Base-by-base conservation (phyloP, 2,797 vertebrate genomes). In the Lagorchestes hirsutus region DNA sequence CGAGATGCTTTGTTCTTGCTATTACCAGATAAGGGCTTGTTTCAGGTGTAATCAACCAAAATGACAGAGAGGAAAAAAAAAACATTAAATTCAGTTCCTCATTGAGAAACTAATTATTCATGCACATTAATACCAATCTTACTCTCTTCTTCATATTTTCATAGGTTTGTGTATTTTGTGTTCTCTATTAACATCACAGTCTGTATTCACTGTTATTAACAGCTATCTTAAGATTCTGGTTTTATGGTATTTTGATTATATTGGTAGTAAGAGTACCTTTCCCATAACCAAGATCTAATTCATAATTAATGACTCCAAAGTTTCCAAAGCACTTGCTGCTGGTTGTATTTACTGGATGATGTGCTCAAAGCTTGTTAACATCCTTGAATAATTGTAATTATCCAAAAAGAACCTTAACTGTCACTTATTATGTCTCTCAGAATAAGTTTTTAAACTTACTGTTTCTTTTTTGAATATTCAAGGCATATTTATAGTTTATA, bases 21-120 rank as follows among this genome's bases (percentile, higher is more conserved):
- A 67, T n/a, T 50, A 8, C 54, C 94, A 3, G 13, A 54, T 93
- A 94, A 46, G 94, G 93, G 90, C 34, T 93, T 91, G 12, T 92
- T 95, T 95, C 82, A 95, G 91, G 22, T 96, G 57, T 95, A 95
- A 94, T 59, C 29, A 97, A 12, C 92, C 91, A 91, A 95, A 95
- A 54, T 56, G 62, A 55, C 10, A 24, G 59, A 95, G 13, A 31
- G 52, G 52, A 0, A 93, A 97, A 96, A 91, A 97, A 34, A 62
- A 74, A 29, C 24, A 56, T 67, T 59, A 74, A 90, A 29, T 67
- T 93, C 4, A 94, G n/a, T 67, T 90, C 16, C 55, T 87, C 54
- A 92, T 58, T 24, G 14, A 96, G 56, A 94, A 96, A 91, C 28
- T 57, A 92, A 93, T 93, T 90, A 40, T 0, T 3, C 9, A 8